These are phyloP conservation scores for Dynastes maya DNA, from an alignment of 2,888 invertebrate genomes.

Conservation along the genomic window DNA sequence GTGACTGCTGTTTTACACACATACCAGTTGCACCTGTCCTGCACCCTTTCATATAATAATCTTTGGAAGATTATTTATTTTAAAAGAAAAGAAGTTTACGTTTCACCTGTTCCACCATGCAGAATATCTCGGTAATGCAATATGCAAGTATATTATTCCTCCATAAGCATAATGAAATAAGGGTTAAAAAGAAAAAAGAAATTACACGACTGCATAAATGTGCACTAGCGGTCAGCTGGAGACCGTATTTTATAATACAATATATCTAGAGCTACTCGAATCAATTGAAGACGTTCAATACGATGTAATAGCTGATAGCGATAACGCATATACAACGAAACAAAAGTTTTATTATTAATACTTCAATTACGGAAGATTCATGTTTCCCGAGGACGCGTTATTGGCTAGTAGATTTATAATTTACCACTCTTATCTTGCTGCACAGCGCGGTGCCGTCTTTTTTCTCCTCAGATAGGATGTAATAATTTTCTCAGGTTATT, in stretches of 20 bases:
- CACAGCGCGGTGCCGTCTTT: not conserved
- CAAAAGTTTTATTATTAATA: conserved; percentile 31
- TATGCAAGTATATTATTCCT: not conserved
- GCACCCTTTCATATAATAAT: conserved; percentile 44
- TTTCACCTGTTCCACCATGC: conserved; percentile 49
- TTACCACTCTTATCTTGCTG: conserved; percentile 13
- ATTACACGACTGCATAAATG: not conserved
- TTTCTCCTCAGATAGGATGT: conserved; percentile 6
- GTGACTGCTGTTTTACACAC: conserved; percentile 39
- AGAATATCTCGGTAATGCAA: conserved; percentile 16
- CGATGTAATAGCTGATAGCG: conserved; percentile 7
- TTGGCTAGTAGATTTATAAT: conserved; percentile 18
- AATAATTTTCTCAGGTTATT: conserved; percentile 40
- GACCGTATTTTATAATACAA: not conserved
- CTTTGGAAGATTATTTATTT: conserved; percentile 34
- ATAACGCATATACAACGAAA: conserved; percentile 5
- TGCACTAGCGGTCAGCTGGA: not conserved
- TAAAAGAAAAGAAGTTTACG: conserved; percentile 29
- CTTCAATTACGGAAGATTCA: conserved; percentile 22
- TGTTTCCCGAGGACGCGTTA: not conserved
- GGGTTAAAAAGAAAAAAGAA: conserved; percentile 26
- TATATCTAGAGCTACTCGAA: not conserved
- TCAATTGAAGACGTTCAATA: conserved; percentile 10
- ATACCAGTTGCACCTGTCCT: conserved; percentile 32
- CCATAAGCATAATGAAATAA: not conserved